A percentile compares a stretch with the other conserved stretches of the same genome.
These are phyloP conservation scores for Phalloptychus januarius DNA, from an alignment of 2,797 vertebrate species.

Conservation along the genomic window DNA sequence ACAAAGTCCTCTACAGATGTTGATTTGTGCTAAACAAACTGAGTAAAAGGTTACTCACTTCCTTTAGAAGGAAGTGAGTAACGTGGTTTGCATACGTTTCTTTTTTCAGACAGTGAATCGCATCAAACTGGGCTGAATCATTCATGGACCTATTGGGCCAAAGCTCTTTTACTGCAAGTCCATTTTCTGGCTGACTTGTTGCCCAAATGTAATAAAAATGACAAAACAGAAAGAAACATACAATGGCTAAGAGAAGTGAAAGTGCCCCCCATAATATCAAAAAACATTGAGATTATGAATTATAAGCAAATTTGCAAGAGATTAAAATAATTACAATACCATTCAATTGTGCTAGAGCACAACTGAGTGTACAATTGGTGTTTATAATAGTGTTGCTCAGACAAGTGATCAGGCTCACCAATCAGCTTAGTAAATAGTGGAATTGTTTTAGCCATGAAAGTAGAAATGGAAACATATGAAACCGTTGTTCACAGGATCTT, in stretches of 20 bases:
- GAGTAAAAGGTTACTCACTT: background rate
- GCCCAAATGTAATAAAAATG: background rate
- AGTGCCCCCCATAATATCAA: background rate
- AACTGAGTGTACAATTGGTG: background rate
- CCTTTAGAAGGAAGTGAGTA: background rate
- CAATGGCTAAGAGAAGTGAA: background rate
- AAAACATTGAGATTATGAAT: background rate
- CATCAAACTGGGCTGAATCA: background rate
- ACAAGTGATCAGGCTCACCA: background rate
- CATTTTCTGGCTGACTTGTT: background rate
- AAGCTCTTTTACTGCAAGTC: background rate
- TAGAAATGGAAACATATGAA: background rate
- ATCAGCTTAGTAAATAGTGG: background rate
- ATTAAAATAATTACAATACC: no score
- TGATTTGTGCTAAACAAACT: slow-evolving; percentile 1
- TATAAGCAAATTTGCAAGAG: no score
- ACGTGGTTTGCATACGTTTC: background rate
- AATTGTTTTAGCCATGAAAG: background rate
- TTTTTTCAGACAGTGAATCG: background rate
- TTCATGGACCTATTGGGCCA: background rate
- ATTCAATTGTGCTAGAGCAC: background rate
- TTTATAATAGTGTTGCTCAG: background rate
- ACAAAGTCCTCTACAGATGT: background rate
- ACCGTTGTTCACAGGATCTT: background rate
- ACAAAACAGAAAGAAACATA: background rate